A percentile compares a stretch with the other conserved stretches of the same genome.
These are phyloP conservation scores for Crenuchus spilurus DNA, from an alignment of 2,797 vertebrate species.

Conservation along the genomic window DNA sequence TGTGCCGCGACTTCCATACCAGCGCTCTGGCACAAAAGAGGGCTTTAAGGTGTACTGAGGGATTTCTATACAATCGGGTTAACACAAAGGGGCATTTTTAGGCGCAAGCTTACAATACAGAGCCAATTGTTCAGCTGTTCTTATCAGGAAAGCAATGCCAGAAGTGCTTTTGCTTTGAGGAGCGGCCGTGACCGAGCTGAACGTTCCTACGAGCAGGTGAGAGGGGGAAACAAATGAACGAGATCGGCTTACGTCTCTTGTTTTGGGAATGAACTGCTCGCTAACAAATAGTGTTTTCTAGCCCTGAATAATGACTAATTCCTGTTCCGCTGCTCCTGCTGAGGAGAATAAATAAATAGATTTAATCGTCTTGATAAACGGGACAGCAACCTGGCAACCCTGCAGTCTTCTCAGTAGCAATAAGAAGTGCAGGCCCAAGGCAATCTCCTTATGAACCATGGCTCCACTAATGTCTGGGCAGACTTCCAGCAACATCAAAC, in stretches of 20 bases:
- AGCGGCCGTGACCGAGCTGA: constrained; percentile 34
- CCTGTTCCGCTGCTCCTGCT: background rate
- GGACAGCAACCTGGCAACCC: constrained; percentile 36
- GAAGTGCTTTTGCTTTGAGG: constrained; percentile 39
- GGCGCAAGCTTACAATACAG: constrained; percentile 61
- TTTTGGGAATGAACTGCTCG: constrained; percentile 26
- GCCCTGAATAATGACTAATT: constrained; percentile 24
- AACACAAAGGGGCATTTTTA: constrained; percentile 43
- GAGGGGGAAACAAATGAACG: constrained; percentile 15
- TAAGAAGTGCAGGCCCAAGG: constrained; percentile 34
- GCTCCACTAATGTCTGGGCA: constrained; percentile 29
- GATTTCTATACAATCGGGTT: constrained; percentile 44
- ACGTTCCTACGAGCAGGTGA: constrained; percentile 17
- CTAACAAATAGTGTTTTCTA: constrained; percentile 37
- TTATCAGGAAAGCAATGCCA: constrained; percentile 62
- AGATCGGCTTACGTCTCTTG: constrained; percentile 22
- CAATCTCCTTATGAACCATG: constrained; percentile 56
- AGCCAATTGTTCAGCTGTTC: constrained; percentile 60
- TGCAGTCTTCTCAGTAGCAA: constrained; percentile 33
- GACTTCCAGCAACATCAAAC: constrained; percentile 61
- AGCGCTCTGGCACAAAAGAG: constrained; percentile 71
- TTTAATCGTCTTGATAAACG: constrained; percentile 1
- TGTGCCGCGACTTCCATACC: constrained; percentile 69
- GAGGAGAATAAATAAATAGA: background rate
- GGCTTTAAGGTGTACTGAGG: constrained; percentile 41